Evolutionary conservation across 2,113 vertebrate species (phyloP).

Genomic region (Lagopus muta): DNA sequence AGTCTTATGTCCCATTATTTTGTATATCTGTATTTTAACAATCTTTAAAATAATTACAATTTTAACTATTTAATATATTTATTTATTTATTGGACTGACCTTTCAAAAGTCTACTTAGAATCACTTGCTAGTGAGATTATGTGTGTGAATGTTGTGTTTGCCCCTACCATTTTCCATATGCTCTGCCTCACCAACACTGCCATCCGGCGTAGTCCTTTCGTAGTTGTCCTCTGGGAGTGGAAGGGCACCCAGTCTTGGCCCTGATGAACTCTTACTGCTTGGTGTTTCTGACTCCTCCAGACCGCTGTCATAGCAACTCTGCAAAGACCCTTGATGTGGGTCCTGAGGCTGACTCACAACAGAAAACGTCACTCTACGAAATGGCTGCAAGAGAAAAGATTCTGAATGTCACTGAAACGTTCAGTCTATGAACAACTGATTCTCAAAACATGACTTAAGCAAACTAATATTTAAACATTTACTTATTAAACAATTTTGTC

Average conservation of each 20-base stretch:
- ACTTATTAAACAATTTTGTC: conserved; percentile 32
- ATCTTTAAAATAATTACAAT: conserved; percentile 45
- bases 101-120: conserved; percentile 71
- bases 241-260: conserved; percentile 98
- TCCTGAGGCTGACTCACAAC: conserved; percentile 99
- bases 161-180: conserved; percentile 99
- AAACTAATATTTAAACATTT: conserved; percentile 56
- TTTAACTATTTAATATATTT: conserved; percentile 56
- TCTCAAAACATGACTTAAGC: conserved; percentile 73
- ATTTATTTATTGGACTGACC: conserved; percentile 70
- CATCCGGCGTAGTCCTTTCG: conserved; percentile 99
- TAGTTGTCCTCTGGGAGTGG: conserved; percentile 99
- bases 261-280: conserved; percentile 99
- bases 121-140: conserved; percentile 79
- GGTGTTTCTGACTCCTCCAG: conserved; percentile 99
- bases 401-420: conserved; percentile 92
- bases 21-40: conserved; percentile 52
- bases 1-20: conserved; percentile 66
- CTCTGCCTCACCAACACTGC: conserved; percentile 99
- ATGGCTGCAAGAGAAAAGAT: conserved; percentile 99
- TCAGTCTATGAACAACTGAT: conserved; percentile 76
- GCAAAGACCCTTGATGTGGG: conserved; percentile 99
- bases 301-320: conserved; percentile 99
- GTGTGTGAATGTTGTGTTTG: conserved; percentile 90
- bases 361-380: conserved; percentile 99